Conservation (phyloP, 2,888 invertebrate species). For the Muscina levida region DNA sequence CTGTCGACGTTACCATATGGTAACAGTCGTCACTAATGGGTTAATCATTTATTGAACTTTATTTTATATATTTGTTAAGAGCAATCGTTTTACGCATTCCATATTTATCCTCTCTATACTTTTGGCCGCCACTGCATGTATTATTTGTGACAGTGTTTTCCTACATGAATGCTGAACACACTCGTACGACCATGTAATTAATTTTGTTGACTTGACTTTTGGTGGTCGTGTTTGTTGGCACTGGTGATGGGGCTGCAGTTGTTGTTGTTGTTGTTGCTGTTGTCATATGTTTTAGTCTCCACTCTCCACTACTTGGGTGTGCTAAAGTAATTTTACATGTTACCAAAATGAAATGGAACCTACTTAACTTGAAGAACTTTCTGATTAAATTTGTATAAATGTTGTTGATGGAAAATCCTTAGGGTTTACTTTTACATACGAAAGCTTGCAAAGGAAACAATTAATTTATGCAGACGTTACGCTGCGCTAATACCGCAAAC, state of each 20-base stretch:
- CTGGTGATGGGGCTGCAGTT: constrained; percentile 10
- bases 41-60: no score
- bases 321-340: constrained; percentile 51
- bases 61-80: no score
- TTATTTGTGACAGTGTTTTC: constrained; percentile 31
- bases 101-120: no score
- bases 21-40: no score
- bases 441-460: constrained; percentile 18
- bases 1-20: no score
- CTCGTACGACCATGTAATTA: constrained; percentile 58
- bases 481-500: background rate
- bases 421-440: constrained; percentile 7
- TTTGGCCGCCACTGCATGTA: no score
- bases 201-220: constrained; percentile 62
- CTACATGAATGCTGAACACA: constrained; percentile 45
- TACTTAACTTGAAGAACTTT: constrained; percentile 44
- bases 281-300: constrained; percentile 11
- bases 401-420: constrained; percentile 23
- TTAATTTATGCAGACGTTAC: constrained; percentile 2
- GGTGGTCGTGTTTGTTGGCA: constrained; percentile 49
- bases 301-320: constrained; percentile 55
- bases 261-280: background rate
- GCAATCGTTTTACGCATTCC: no score
- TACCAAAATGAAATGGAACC: constrained; percentile 44
- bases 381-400: constrained; percentile 49